Evolutionary conservation across 2,888 invertebrate genomes (phyloP).

Genomic region (Cryptus viduatorius): DNA sequence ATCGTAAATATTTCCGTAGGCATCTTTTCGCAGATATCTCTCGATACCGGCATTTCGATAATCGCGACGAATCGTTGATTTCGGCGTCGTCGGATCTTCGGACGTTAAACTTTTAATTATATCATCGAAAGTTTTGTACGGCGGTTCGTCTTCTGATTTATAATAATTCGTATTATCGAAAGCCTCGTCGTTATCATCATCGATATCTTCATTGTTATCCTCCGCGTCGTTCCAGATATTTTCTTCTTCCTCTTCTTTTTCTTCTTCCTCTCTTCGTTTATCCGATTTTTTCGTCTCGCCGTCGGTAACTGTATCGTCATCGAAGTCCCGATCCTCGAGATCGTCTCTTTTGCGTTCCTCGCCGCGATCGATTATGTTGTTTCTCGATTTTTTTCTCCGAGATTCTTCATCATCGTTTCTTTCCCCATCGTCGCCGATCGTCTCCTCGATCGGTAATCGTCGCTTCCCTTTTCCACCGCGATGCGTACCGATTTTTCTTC

Average conservation of each 20-base stretch:
- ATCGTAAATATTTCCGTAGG: constrained; percentile 75
- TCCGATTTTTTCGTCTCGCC: constrained; percentile 32
- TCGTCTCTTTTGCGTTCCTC: constrained; percentile 39
- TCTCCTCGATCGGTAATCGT: constrained; percentile 45
- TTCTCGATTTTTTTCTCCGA: constrained; percentile 43
- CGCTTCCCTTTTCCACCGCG: constrained; percentile 46
- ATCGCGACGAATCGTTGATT: constrained; percentile 64
- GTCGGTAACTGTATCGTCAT: constrained; percentile 19
- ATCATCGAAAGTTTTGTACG: constrained; percentile 81
- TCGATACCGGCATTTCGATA: constrained; percentile 67
- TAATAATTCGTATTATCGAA: constrained; percentile 77
- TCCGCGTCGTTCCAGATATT: constrained; percentile 68
- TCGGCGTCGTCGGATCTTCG: constrained; percentile 73
- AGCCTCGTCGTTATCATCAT: constrained; percentile 70
- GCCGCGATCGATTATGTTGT: constrained; percentile 12
- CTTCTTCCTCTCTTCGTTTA: constrained; percentile 54
- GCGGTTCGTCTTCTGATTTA: constrained; percentile 73
- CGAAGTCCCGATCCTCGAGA: constrained; percentile 52
- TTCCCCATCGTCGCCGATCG: constrained; percentile 47
- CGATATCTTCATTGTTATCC: constrained; percentile 58
- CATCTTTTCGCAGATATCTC: constrained; percentile 75
- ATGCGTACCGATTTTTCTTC: constrained; percentile 33
- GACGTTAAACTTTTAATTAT: constrained; percentile 81
- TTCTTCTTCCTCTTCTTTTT: constrained; percentile 65
- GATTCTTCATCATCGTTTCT: constrained; percentile 41